Percentiles rank a stretch among this genome's conserved stretches.
These are phyloP conservation scores for Apodemus sylvaticus DNA, from an alignment of 2,113 vertebrate genomes.

Conservation along the genomic window DNA sequence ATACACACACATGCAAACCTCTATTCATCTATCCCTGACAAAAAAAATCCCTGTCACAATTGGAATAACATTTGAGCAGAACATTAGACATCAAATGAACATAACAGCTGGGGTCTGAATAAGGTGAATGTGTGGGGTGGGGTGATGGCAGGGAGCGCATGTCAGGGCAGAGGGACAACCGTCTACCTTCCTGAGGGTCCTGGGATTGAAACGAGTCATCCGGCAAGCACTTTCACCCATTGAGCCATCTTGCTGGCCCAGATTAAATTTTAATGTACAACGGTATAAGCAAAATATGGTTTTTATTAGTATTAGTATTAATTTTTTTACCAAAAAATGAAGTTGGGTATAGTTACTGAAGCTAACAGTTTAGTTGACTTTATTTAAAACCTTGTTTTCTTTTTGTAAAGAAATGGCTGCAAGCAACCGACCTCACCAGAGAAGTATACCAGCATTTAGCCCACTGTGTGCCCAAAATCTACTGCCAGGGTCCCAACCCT, in stretches of 20 bases:
- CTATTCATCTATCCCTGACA: neutral
- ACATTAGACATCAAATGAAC: neutral
- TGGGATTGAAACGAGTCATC: neutral
- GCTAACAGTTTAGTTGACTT: slow-evolving; percentile 39
- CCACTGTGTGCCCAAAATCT: slow-evolving; percentile 94
- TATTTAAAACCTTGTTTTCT: slow-evolving; percentile 65
- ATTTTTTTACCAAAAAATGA: slow-evolving; percentile 24
- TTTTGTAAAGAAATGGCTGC: slow-evolving; percentile 92
- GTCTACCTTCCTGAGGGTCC: neutral
- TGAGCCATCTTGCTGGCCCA: neutral
- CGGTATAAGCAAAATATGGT: slow-evolving; percentile 23
- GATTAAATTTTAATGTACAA: neutral
- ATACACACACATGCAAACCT: too few species aligned
- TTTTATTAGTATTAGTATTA: neutral
- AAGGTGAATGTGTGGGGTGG: neutral
- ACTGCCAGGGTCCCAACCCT: slow-evolving; percentile 93
- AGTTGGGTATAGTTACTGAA: slow-evolving; percentile 28
- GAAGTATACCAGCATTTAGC: slow-evolving; percentile 95
- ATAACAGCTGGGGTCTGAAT: neutral
- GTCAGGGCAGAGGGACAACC: neutral
- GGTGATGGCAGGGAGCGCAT: neutral
- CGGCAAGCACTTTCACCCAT: neutral
- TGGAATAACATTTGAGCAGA: slow-evolving; percentile 26
- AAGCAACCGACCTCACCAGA: slow-evolving; percentile 90
- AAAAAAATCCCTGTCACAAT: neutral